phyloP scores from a whole-genome alignment of 2,113 vertebrate genomes.

The Anolis carolinensis region DNA sequence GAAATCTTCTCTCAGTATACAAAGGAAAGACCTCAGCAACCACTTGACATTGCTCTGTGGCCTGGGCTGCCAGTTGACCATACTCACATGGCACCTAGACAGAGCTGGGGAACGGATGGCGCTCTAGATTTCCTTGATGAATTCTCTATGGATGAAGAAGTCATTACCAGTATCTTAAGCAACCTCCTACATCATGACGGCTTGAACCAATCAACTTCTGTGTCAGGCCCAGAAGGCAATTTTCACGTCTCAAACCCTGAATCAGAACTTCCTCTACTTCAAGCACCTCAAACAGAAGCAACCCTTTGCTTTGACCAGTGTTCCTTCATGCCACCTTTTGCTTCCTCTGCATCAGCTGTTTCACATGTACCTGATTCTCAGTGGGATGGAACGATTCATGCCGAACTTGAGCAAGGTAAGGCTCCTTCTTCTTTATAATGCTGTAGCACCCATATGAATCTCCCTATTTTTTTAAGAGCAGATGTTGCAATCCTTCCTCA shows the following conservation, averaged over 20 bases:
- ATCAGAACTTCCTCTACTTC: neutral
- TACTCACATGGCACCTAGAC: neutral
- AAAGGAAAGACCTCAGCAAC: constrained; percentile 3
- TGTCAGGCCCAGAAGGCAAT: neutral
- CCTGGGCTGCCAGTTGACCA: neutral
- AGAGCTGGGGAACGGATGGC: neutral
- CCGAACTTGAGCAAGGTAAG: neutral
- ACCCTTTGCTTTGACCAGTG: neutral
- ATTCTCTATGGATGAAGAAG: constrained; percentile 56
- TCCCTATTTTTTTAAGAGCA: neutral
- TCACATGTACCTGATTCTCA: neutral
- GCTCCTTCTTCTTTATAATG: neutral
- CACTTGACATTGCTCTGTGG: neutral
- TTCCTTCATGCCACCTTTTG: neutral
- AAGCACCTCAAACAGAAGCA: neutral
- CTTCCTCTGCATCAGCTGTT: neutral
- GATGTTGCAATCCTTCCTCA: neutral
- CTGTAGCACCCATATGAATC: neutral
- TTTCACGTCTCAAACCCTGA: neutral
- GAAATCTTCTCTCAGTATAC: constrained; percentile 73
- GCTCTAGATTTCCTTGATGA: neutral
- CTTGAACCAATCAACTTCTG: constrained; percentile 1
- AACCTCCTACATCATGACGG: constrained; percentile 53
- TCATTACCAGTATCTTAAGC: constrained; percentile 74
- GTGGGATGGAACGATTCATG: constrained; percentile 3